A percentile compares a stretch with the other conserved stretches of the same genome.
Evolutionary conservation across 2,113 vertebrate species (phyloP).

Genomic region (Forbesichthys agassizii): DNA sequence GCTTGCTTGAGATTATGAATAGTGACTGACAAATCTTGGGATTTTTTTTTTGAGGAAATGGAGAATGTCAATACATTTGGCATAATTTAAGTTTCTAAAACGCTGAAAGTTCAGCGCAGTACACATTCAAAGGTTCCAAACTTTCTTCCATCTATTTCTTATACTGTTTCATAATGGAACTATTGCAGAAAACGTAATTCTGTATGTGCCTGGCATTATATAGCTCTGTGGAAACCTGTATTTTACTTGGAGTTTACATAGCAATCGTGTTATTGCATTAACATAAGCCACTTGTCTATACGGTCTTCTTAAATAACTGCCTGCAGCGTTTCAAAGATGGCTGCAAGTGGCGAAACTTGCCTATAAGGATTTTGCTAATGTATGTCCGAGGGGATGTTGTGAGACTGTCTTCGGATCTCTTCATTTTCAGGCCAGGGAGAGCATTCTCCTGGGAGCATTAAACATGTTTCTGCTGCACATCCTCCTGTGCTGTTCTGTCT

Average conservation of each 20-base stretch:
- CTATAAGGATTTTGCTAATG: too few species aligned
- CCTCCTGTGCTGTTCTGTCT: too few species aligned
- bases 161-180: conserved; percentile 32
- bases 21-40: not conserved
- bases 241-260: not conserved
- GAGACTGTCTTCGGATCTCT: too few species aligned
- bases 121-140: conserved; percentile 21
- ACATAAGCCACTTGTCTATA: too few species aligned
- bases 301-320: too few species aligned
- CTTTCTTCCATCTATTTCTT: conserved; percentile 1
- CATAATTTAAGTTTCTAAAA: conserved; percentile 39
- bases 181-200: conserved; percentile 4
- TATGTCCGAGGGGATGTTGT: too few species aligned
- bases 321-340: too few species aligned
- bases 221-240: not conserved
- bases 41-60: conserved; percentile 24
- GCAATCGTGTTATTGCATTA: too few species aligned
- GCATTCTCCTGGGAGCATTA: too few species aligned
- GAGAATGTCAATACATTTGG: conserved; percentile 38
- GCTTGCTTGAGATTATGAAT: conserved; percentile 27
- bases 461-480: too few species aligned
- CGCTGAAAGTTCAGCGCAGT: conserved; percentile 22
- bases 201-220: conserved; percentile 20
- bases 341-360: too few species aligned
- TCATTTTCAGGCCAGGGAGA: too few species aligned